These are phyloP conservation scores for Protobothrops flavoviridis DNA, from an alignment of 2,113 vertebrate genomes.

Conservation along the genomic window DNA sequence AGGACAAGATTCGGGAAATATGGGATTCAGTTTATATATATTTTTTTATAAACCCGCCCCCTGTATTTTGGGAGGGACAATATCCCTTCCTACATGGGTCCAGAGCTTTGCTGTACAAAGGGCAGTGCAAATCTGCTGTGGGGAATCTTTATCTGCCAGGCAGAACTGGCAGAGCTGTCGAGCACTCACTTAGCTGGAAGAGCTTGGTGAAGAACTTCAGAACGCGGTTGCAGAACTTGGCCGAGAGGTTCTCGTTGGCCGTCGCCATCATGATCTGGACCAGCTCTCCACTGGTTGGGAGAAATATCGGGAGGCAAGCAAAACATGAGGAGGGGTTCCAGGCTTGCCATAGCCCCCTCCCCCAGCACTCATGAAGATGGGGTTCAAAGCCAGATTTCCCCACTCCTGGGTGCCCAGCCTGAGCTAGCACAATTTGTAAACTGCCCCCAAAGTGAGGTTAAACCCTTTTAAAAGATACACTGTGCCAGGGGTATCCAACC, in stretches of 20 bases:
- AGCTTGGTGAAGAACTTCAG: constrained; percentile 99
- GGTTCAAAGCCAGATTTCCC: neutral
- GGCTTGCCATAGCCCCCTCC: neutral
- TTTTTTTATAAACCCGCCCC: too few species aligned
- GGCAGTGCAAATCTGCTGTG: neutral
- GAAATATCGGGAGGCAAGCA: neutral
- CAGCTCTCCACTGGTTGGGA: constrained; percentile 83
- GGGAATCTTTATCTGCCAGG: neutral
- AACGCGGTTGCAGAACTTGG: constrained; percentile 97
- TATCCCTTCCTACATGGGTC: neutral
- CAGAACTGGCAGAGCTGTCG: neutral
- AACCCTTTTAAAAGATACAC: neutral
- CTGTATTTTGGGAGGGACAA: neutral
- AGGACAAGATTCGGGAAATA: neutral
- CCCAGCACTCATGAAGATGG: neutral
- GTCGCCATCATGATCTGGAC: constrained; percentile 99
- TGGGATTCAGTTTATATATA: too few species aligned
- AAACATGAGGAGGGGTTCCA: neutral
- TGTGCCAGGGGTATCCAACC: neutral
- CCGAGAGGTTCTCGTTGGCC: constrained; percentile 93
- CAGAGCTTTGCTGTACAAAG: neutral
- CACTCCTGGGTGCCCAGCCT: neutral
- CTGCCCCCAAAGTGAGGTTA: neutral
- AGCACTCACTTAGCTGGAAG: constrained; percentile 94
- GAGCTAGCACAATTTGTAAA: neutral